Conservation (phyloP, 2,888 invertebrate species). For the Ophion slaviceki region DNA sequence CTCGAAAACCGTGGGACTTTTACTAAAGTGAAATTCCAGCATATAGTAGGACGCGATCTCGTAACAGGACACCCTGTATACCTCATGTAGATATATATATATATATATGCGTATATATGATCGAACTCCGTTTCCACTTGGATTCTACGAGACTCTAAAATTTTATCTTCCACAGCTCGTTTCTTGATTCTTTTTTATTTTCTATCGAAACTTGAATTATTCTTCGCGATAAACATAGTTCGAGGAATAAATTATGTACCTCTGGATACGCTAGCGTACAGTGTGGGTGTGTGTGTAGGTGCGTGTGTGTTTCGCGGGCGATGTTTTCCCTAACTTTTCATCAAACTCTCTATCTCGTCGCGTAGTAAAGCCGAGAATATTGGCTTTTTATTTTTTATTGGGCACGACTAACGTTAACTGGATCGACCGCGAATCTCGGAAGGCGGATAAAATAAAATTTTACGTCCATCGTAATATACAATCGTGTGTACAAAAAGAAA, state of each 20-base stretch:
- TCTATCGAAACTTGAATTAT: slow-evolving; percentile 64
- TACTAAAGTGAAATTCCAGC: no score
- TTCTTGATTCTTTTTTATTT: slow-evolving; percentile 60
- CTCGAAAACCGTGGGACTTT: no score
- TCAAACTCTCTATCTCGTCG: slow-evolving; percentile 55
- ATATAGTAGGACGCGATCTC: no score
- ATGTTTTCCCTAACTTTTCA: slow-evolving; percentile 70
- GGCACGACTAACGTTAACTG: slow-evolving; percentile 23
- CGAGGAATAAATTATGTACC: slow-evolving; percentile 44
- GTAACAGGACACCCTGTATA: no score
- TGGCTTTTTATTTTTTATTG: slow-evolving; percentile 43
- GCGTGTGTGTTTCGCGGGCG: slow-evolving; percentile 11
- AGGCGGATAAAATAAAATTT: slow-evolving; percentile 40
- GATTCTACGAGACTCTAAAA: slow-evolving; percentile 77
- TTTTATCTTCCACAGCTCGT: slow-evolving; percentile 76
- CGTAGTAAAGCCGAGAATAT: slow-evolving; percentile 62
- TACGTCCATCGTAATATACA: slow-evolving; percentile 8
- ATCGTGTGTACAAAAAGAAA: neutral
- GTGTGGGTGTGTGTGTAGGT: neutral
- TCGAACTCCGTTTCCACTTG: slow-evolving; percentile 64
- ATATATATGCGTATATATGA: slow-evolving; percentile 9
- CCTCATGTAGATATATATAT: neutral
- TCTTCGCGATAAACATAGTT: slow-evolving; percentile 62
- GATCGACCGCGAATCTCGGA: slow-evolving; percentile 19
- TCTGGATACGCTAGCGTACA: neutral